These are phyloP conservation scores for Oreochromis mossambicus DNA, from an alignment of 2,797 vertebrate genomes.

Conservation along the genomic window DNA sequence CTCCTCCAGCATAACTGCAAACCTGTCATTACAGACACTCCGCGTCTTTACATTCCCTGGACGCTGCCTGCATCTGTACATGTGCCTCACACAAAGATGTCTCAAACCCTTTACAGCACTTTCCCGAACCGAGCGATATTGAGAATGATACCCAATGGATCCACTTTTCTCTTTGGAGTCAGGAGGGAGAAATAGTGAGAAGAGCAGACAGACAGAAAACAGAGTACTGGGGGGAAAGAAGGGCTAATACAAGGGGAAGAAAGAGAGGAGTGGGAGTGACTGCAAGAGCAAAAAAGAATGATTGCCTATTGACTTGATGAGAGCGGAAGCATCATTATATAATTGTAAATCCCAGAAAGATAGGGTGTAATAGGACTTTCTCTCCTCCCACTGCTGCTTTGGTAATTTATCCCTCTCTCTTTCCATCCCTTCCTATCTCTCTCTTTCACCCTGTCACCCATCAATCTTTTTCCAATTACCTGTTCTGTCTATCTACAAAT, in stretches of 20 bases:
- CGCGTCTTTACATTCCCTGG: not conserved
- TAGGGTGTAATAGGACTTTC: constrained; percentile 69
- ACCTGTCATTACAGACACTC: not conserved
- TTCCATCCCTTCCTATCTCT: constrained; percentile 44
- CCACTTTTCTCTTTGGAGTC: constrained; percentile 37
- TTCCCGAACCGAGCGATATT: constrained; percentile 23
- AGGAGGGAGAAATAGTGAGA: constrained; percentile 6
- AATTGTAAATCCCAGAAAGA: constrained; percentile 77
- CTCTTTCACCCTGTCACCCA: constrained; percentile 69
- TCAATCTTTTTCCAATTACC: constrained; percentile 87
- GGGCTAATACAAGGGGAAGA: constrained; percentile 19
- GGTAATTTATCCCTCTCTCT: constrained; percentile 65
- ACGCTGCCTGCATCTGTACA: not conserved
- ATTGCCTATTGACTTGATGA: constrained; percentile 69
- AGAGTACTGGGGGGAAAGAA: constrained; percentile 9
- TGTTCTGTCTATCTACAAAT: constrained; percentile 80
- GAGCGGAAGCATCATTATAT: constrained; percentile 72
- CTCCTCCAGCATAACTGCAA: constrained; percentile 6
- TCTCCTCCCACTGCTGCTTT: constrained; percentile 55
- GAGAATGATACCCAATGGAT: constrained; percentile 45
- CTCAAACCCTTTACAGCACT: constrained; percentile 7
- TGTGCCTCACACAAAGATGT: not conserved
- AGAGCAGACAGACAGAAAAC: constrained; percentile 11
- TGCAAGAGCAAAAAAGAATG: constrained; percentile 52
- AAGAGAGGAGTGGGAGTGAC: constrained; percentile 43